These are phyloP conservation scores for Cercopithecus mona DNA, from an alignment of 2,113 vertebrate species.

Conservation along the genomic window DNA sequence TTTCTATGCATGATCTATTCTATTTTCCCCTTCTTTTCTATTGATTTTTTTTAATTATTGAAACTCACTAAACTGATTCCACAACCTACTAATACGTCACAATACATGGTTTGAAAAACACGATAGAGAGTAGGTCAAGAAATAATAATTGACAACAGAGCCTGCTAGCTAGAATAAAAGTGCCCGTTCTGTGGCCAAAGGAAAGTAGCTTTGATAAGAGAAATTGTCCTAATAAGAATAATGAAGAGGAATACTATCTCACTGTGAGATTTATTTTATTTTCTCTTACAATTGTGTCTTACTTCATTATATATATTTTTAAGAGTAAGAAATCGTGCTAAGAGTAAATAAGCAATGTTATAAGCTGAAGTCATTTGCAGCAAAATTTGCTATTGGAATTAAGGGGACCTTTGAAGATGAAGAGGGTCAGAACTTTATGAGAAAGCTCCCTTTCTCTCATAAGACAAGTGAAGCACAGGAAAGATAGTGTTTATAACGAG, in stretches of 20 bases:
- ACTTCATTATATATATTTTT: constrained; percentile 38
- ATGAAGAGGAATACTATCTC: background rate
- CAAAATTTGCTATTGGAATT: background rate
- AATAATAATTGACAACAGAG: constrained; percentile 75
- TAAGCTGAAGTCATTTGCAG: background rate
- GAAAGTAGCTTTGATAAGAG: constrained; percentile 47
- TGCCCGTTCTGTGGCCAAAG: constrained; percentile 59
- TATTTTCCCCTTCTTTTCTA: background rate
- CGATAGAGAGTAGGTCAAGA: background rate
- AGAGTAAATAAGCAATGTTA: background rate
- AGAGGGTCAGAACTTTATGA: background rate
- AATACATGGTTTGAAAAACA: background rate
- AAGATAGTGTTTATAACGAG: background rate
- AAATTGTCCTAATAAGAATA: constrained; percentile 22
- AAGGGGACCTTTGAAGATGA: background rate
- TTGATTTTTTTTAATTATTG: background rate
- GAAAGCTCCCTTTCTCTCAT: background rate
- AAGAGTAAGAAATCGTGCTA: background rate
- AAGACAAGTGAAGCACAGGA: background rate
- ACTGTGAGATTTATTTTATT: background rate
- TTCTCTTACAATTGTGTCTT: constrained; percentile 4
- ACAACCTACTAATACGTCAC: background rate
- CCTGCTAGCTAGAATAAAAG: constrained; percentile 49
- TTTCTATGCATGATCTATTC: background rate
- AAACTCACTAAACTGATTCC: constrained; percentile 3